Conservation (phyloP, 2,113 vertebrate species). For the Danio rerio region GRCz12tu NC_133179.1:20568501-20569000, state of each 20-base stretch:
- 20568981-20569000: too few species aligned
- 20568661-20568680: background rate
- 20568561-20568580: slow-evolving; percentile 25
- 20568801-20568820: too few species aligned
- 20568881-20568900: too few species aligned
- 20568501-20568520: background rate
- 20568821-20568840: too few species aligned
- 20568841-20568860: too few species aligned
- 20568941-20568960: too few species aligned
- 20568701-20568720: background rate
- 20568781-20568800: too few species aligned
- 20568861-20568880: too few species aligned
- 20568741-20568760: background rate
- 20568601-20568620: slow-evolving; percentile 22
- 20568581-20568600: slow-evolving; percentile 12
- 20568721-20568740: background rate
- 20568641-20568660: background rate
- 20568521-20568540: slow-evolving; percentile 4
- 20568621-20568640: background rate
- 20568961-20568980: too few species aligned
- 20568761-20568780: background rate
- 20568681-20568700: background rate
- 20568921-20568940: too few species aligned
- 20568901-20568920: too few species aligned
- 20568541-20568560: background rate